phyloP scores from a whole-genome alignment of 30 jellyfish, hydroid and myxozoan genomes.

The Aurelia coerulea region DNA sequence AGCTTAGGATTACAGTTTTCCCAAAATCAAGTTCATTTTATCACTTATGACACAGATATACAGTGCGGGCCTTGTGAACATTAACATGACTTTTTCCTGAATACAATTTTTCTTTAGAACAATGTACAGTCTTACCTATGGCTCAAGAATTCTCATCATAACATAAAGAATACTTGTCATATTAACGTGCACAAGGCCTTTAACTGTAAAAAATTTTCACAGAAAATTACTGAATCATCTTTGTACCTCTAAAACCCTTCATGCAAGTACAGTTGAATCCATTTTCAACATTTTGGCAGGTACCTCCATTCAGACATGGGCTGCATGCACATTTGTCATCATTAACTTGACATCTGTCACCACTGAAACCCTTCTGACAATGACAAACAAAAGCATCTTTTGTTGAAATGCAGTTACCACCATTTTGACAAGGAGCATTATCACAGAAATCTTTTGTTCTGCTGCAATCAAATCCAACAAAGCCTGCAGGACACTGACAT shows the following conservation, averaged over 20 bases:
- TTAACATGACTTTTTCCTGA: not conserved
- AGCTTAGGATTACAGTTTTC: no score
- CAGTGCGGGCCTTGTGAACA: no score
- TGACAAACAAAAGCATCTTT: slow-evolving; percentile 66
- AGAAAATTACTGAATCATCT: no score
- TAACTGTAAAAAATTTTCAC: not conserved
- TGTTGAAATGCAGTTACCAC: slow-evolving; percentile 72
- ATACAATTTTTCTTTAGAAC: no score
- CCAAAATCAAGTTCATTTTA: no score
- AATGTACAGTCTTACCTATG: not conserved
- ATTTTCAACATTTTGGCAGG: slow-evolving; percentile 62
- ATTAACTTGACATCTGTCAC: slow-evolving; percentile 51
- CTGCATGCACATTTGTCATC: slow-evolving; percentile 80
- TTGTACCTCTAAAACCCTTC: slow-evolving; percentile 58
- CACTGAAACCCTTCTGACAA: slow-evolving; percentile 78
- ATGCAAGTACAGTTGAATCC: slow-evolving; percentile 56
- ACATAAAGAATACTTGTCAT: no score
- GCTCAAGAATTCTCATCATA: no score
- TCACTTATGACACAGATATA: no score
- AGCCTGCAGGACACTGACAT: slow-evolving; percentile 81
- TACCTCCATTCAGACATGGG: slow-evolving; percentile 90
- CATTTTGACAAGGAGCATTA: slow-evolving; percentile 80
- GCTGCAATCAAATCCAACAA: slow-evolving; percentile 82
- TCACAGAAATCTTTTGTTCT: slow-evolving; percentile 70
- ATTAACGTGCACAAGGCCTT: not conserved